Evolutionary conservation across 2,888 invertebrate species (phyloP), one percentile per base, ranked within the genome.

Genomic region (Chrysolina oricalcia): DNA sequence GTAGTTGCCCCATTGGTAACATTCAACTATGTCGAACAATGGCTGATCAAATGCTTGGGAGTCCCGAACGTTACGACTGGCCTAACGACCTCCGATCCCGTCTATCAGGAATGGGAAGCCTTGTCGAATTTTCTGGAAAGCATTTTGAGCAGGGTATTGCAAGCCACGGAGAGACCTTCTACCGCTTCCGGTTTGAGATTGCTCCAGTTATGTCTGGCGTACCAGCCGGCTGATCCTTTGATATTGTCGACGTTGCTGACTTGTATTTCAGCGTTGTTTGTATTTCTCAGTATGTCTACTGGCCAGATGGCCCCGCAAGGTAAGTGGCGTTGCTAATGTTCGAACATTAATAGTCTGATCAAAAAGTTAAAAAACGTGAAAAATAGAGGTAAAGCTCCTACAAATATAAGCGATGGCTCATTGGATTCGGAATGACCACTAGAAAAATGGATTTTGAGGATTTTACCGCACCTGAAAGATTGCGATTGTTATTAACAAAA

Each of bases 221-320:
- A 94, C 85, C 91, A 94, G 74, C 95, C 96, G 0, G 91, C 91
- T 72, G 95, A 97, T 89, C 95, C 97, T 1, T 90, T 96, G 78
- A 92, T 97, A 69, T 90, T 96, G 27, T 97, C 97, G 0, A 92
- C 95, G 67, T 89, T 97, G 72, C 90, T 98, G n/a, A 97, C 97
- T 0, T 96, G 97, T 89, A 94, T 98, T 80, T 98, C 97, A 1
- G 96, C 97, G 0, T 91, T 98, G 2, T 97, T 97, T 87, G 95
- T 97, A 40, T 97, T 97, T 89, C 91, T 98, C 23, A 95, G 95
- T 85, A 95, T 96, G 92, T 95, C 96, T 0, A 95, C 95, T 50
- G 95, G 95, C 82, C 95, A 95, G 84, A 92, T 95, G 78, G 93
- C 93, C 0, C 88, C 88, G 1, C 82, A 88, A 75, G 86, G 86